Conservation (phyloP, 2,113 vertebrate species). For the Dromas ardeola region DNA sequence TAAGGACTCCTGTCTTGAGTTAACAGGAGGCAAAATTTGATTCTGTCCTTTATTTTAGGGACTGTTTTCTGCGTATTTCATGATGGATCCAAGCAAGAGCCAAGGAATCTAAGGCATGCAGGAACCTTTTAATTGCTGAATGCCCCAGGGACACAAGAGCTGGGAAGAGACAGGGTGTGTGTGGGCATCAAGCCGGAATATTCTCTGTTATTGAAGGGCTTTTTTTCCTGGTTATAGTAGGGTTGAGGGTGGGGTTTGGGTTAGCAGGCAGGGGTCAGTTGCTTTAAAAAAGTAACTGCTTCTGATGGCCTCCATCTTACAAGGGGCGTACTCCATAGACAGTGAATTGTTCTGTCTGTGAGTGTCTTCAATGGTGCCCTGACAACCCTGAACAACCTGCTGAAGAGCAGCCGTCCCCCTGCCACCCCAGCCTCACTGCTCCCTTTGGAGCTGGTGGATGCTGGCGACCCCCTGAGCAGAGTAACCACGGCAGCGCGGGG, state of each 20-base stretch:
- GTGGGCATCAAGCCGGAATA: neutral
- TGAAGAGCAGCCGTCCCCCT: neutral
- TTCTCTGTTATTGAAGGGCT: neutral
- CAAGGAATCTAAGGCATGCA: neutral
- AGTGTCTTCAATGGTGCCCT: neutral
- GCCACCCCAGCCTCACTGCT: neutral
- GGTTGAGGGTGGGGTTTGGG: neutral
- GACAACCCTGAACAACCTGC: rapidly evolving
- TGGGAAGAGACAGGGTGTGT: neutral
- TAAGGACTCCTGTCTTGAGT: neutral
- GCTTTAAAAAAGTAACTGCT: neutral
- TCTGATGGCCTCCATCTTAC: neutral
- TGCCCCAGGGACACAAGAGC: neutral
- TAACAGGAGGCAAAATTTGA: neutral
- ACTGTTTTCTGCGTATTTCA: neutral
- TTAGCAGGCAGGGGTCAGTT: neutral
- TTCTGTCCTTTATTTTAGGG: neutral
- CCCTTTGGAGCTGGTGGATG: neutral
- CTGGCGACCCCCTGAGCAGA: neutral
- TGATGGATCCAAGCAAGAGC: neutral
- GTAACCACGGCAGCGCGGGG: rapidly evolving
- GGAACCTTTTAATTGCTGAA: neutral
- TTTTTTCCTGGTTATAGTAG: neutral
- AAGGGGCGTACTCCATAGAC: neutral
- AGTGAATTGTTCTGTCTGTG: neutral